phyloP scores from a whole-genome alignment of 2,888 invertebrate genomes.

The Liodrosophila aerea region DNA sequence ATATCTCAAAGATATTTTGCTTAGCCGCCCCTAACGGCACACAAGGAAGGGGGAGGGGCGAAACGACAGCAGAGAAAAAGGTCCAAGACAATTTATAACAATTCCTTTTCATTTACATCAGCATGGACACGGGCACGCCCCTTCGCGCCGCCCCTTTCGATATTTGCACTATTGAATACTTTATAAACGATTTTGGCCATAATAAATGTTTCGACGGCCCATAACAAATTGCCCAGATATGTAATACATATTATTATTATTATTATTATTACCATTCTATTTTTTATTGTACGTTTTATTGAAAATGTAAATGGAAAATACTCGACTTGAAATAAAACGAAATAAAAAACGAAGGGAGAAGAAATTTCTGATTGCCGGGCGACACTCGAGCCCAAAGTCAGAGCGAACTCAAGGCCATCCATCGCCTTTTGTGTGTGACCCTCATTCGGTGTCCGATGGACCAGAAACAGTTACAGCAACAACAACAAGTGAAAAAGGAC shows the following conservation, averaged over 20 bases:
- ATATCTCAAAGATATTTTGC: constrained; percentile 57
- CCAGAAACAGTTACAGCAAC: constrained; percentile 20
- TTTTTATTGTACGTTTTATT: constrained; percentile 30
- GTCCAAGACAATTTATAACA: constrained; percentile 68
- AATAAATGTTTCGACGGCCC: constrained; percentile 54
- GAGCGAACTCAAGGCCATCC: constrained; percentile 14
- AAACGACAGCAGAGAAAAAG: constrained; percentile 31
- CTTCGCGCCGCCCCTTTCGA: constrained; percentile 3
- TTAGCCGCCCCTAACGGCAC: constrained; percentile 36
- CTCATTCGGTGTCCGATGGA: constrained; percentile 44
- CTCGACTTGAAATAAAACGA: constrained; percentile 31
- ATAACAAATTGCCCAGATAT: constrained; percentile 50
- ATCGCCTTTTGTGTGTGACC: constrained; percentile 37
- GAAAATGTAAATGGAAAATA: constrained; percentile 66
- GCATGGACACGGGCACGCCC: constrained; percentile 22
- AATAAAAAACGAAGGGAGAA: not conserved
- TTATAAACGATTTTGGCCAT: constrained; percentile 61
- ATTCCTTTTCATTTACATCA: constrained; percentile 65
- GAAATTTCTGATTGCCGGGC: not conserved
- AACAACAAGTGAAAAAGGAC: constrained; percentile 9
- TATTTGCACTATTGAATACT: constrained; percentile 69
- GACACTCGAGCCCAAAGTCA: not conserved
- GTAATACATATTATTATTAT: constrained; percentile 37
- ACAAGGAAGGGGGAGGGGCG: constrained; percentile 19
- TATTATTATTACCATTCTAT: constrained; percentile 26